These are phyloP conservation scores for Lithobates sylvaticus DNA, from an alignment of 2,797 vertebrate genomes.

Conservation along the genomic window DNA sequence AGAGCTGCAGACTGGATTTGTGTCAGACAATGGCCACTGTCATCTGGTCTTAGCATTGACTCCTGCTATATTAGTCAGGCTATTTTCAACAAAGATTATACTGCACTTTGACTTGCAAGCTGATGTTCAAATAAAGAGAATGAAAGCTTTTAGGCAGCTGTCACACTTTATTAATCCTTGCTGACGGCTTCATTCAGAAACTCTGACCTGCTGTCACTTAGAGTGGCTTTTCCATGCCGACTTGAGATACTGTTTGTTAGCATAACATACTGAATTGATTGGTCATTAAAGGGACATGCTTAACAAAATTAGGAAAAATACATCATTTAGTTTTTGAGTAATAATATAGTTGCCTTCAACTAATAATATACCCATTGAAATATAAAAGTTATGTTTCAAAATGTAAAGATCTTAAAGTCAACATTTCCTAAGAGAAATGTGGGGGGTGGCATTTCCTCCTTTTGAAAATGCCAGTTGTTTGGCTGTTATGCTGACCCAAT, in stretches of 20 bases:
- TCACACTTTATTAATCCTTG: slow-evolving; percentile 85
- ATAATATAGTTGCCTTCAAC: too few species aligned
- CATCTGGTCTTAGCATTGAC: slow-evolving; percentile 72
- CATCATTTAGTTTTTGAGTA: too few species aligned
- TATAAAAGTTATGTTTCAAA: too few species aligned
- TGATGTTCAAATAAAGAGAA: slow-evolving; percentile 84
- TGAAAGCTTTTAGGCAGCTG: slow-evolving; percentile 84
- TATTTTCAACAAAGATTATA: slow-evolving; percentile 86
- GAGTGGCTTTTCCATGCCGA: slow-evolving; percentile 69
- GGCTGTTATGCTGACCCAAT: too few species aligned
- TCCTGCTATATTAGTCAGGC: slow-evolving; percentile 75
- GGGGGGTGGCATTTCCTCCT: too few species aligned
- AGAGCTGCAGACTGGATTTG: slow-evolving; percentile 67
- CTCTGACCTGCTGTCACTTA: slow-evolving; percentile 70
- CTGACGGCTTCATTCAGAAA: slow-evolving; percentile 83
- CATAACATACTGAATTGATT: slow-evolving; percentile 68
- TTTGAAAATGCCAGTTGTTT: too few species aligned
- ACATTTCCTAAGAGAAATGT: too few species aligned
- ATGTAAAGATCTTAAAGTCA: too few species aligned
- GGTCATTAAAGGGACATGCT: slow-evolving; percentile 27
- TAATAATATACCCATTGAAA: too few species aligned
- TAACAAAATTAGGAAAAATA: background rate
- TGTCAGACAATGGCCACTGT: slow-evolving; percentile 69
- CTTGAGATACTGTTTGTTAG: slow-evolving; percentile 68
- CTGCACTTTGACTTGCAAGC: slow-evolving; percentile 79